A percentile compares a stretch with the other conserved stretches of the same genome.
Evolutionary conservation across 2,888 invertebrate species (phyloP).

Genomic region (Reticulitermes lucifugus): DNA sequence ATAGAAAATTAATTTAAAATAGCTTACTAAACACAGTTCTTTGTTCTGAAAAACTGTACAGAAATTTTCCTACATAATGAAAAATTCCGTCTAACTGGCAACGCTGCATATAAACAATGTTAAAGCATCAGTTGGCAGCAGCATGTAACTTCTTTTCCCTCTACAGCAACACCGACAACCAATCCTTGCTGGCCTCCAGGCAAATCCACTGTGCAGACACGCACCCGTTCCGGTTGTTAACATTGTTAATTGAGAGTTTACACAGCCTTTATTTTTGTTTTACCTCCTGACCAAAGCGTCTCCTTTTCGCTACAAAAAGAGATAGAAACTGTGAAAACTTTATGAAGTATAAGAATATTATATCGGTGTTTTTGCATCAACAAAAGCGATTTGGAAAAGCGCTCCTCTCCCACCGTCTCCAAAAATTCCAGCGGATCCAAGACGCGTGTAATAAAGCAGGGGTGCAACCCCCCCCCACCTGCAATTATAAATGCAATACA

Average conservation of each 20-base stretch:
- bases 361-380: too few species aligned
- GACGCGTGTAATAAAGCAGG: too few species aligned
- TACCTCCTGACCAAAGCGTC: too few species aligned
- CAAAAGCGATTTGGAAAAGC: too few species aligned
- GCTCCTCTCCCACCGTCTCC: background rate
- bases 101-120: background rate
- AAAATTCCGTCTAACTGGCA: background rate
- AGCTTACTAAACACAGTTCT: too few species aligned
- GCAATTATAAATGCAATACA: too few species aligned
- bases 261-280: background rate
- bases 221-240: constrained; percentile 9
- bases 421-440: background rate
- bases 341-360: background rate
- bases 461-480: too few species aligned
- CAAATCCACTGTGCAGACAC: background rate
- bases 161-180: background rate
- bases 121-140: background rate
- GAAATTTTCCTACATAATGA: too few species aligned
- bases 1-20: too few species aligned
- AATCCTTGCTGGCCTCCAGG: background rate
- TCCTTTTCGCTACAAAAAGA: too few species aligned
- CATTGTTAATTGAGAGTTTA: background rate
- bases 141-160: background rate
- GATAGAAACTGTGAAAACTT: background rate
- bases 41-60: too few species aligned